phyloP scores from a whole-genome alignment of 2,113 vertebrate species.

The Neolamprologus sp. region DNA sequence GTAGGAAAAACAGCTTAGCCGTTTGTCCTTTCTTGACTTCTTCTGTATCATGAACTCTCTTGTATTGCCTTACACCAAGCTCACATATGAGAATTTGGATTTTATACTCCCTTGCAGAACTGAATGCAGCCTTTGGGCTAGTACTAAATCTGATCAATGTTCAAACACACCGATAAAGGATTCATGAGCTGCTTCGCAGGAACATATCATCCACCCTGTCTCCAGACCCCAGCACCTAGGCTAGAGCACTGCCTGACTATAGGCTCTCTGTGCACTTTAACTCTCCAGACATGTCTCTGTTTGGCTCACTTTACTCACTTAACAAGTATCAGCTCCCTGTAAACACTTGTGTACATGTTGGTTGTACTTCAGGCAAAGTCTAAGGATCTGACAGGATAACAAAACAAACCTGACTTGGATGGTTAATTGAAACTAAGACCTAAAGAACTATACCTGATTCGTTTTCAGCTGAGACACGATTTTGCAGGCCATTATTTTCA shows the following conservation, averaged over 20 bases:
- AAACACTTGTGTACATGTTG: constrained; percentile 5
- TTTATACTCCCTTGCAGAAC: constrained; percentile 8
- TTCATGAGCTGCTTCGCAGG: constrained; percentile 49
- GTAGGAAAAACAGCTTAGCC: neutral
- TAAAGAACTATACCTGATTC: neutral
- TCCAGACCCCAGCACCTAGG: constrained; percentile 24
- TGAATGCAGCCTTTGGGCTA: constrained; percentile 33
- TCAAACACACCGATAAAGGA: constrained; percentile 50
- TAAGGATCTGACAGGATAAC: neutral
- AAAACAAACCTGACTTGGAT: neutral
- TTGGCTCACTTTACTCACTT: constrained; percentile 32
- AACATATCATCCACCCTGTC: constrained; percentile 20
- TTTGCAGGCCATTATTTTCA: neutral
- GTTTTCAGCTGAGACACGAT: neutral
- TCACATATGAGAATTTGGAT: constrained; percentile 7
- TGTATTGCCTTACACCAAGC: neutral
- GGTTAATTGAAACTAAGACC: neutral
- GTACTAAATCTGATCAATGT: constrained; percentile 54
- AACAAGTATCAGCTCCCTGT: constrained; percentile 15
- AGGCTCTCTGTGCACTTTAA: neutral
- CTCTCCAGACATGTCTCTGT: constrained; percentile 19
- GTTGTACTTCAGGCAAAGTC: neutral
- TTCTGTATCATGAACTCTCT: constrained; percentile 5
- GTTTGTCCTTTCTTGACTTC: constrained; percentile 11
- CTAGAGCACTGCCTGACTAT: neutral